These are phyloP conservation scores for Lottia scabra DNA, from an alignment of 2,888 invertebrate genomes.

Conservation along the genomic window DNA sequence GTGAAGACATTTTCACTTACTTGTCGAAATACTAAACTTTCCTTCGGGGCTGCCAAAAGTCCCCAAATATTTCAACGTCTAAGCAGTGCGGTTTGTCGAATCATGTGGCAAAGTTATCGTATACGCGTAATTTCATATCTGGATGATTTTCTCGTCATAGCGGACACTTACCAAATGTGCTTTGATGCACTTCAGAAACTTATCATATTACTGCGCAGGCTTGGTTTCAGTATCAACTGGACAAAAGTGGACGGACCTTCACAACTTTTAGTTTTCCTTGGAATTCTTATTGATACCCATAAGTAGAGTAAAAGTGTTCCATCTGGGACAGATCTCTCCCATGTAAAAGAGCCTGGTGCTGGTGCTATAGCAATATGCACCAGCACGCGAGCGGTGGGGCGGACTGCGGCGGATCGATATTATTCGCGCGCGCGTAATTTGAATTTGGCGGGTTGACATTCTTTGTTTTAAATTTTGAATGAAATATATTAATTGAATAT, in stretches of 20 bases:
- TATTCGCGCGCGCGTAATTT: too few species aligned
- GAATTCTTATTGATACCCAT: background rate
- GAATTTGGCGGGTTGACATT: too few species aligned
- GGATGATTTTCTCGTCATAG: constrained; percentile 8
- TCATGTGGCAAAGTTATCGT: background rate
- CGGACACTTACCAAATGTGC: background rate
- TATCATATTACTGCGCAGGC: background rate
- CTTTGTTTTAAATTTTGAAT: too few species aligned
- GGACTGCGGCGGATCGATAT: too few species aligned
- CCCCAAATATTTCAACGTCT: background rate
- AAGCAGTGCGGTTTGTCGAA: background rate
- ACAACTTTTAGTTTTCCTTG: background rate
- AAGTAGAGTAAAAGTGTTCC: too few species aligned
- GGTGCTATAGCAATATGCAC: too few species aligned
- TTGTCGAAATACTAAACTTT: background rate
- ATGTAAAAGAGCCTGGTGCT: too few species aligned
- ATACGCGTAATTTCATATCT: constrained; percentile 1
- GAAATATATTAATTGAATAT: too few species aligned
- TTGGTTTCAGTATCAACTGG: background rate
- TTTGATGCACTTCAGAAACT: background rate
- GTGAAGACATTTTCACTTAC: background rate
- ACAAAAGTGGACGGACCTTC: background rate
- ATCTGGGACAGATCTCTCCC: too few species aligned
- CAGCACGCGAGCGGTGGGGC: too few species aligned
- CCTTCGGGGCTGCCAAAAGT: background rate